A percentile compares a stretch with the other conserved stretches of the same genome.
Conservation (phyloP, 2,113 vertebrate genomes). For the Sturnira hondurensis region DNA sequence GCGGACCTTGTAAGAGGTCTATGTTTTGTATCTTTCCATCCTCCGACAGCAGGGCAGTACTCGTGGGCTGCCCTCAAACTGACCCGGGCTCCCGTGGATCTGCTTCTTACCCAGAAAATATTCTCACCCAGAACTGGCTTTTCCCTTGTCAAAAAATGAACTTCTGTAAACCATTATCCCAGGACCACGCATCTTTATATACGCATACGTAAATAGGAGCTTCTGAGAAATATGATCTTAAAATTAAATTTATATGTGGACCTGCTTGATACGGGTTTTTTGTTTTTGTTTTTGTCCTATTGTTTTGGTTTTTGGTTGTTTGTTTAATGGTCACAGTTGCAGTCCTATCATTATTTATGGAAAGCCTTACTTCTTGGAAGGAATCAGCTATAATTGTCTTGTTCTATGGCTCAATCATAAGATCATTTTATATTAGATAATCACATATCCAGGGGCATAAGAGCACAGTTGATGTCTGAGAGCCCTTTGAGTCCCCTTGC, state of each 20-base stretch:
- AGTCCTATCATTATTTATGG: not conserved
- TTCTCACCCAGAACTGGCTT: not conserved
- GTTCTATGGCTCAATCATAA: not conserved
- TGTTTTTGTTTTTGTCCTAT: not conserved
- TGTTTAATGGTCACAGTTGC: not conserved
- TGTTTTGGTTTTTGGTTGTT: not conserved
- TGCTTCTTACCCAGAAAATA: not conserved
- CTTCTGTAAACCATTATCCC: not conserved
- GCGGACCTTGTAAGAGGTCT: not conserved
- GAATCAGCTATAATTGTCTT: not conserved
- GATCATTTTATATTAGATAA: slow-evolving; percentile 8
- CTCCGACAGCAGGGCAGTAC: not conserved
- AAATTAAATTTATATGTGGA: not conserved
- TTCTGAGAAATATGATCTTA: slow-evolving; percentile 41
- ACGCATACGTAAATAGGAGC: not conserved
- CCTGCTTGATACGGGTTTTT: not conserved
- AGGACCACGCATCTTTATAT: not conserved
- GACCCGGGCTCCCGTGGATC: not conserved
- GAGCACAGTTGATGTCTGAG: not conserved
- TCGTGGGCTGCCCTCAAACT: not conserved
- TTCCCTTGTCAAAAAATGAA: not conserved
- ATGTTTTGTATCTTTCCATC: not conserved
- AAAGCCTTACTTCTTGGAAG: slow-evolving; percentile 25
- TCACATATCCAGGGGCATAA: not conserved
- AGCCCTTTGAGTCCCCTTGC: not conserved